Conservation (phyloP, 2,113 vertebrate species). For the Oncorhynchus clarkii region DNA sequence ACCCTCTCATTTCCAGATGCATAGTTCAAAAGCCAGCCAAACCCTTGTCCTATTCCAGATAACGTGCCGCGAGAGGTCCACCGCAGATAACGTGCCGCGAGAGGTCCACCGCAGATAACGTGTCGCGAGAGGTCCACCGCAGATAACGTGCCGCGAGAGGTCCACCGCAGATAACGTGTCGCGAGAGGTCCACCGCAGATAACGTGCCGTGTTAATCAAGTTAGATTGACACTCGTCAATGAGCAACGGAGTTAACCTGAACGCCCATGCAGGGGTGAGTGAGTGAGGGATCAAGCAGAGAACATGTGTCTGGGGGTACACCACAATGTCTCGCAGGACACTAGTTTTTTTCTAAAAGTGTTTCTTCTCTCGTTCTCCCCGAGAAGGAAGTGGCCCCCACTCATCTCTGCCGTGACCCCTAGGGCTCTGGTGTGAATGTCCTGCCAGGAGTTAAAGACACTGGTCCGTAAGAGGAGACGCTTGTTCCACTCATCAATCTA, state of each 20-base stretch:
- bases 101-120: too few species aligned
- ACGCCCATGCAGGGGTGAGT: not conserved
- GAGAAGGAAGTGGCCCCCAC: constrained; percentile 8
- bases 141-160: too few species aligned
- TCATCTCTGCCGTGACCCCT: constrained; percentile 25
- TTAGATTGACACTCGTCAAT: too few species aligned
- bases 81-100: too few species aligned
- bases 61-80: too few species aligned
- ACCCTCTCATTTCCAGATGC: not conserved
- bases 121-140: too few species aligned
- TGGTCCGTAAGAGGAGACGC: constrained; percentile 9
- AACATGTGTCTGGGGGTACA: not conserved
- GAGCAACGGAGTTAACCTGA: not conserved
- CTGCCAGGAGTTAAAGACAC: constrained; percentile 16
- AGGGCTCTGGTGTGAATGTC: constrained; percentile 9
- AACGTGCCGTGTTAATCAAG: too few species aligned
- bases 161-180: too few species aligned
- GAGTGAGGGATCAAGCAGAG: not conserved
- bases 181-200: too few species aligned
- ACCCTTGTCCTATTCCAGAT: too few species aligned
- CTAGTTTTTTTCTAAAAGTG: not conserved
- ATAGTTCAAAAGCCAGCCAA: not conserved
- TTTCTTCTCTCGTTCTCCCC: not conserved
- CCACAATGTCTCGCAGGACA: not conserved
- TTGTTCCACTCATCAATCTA: constrained; percentile 38